Evolutionary conservation across 2,113 vertebrate species (phyloP).

Genomic region (Colistium nudipinnis): DNA sequence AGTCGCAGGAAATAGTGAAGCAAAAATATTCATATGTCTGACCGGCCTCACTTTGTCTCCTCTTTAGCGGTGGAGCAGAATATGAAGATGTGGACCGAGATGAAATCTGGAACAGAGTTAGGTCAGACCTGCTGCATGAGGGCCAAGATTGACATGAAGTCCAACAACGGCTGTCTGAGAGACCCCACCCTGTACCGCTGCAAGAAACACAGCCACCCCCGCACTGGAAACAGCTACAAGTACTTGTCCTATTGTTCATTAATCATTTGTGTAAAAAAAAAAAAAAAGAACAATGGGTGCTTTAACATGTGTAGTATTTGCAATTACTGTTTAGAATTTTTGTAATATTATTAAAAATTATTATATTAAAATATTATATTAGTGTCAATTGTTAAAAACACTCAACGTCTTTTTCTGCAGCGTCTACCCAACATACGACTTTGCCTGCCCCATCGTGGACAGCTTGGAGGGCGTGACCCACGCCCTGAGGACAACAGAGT

Average conservation of each 20-base stretch:
- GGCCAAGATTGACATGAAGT: conserved; percentile 98
- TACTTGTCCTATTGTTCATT: conserved; percentile 50
- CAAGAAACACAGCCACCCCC: conserved; percentile 94
- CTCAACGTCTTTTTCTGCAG: conserved; percentile 67
- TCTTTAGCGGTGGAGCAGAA: conserved; percentile 91
- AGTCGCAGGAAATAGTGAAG: neutral
- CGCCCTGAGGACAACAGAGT: conserved; percentile 95
- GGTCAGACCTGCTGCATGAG: conserved; percentile 96
- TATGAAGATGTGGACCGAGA: conserved; percentile 94
- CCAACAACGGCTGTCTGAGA: conserved; percentile 97
- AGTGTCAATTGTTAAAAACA: neutral
- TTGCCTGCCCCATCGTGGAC: conserved; percentile 98
- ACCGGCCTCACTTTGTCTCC: neutral
- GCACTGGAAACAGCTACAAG: conserved; percentile 91
- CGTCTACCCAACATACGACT: conserved; percentile 96
- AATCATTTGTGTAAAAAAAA: too few species aligned
- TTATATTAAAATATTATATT: neutral
- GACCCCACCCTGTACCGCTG: conserved; percentile 97
- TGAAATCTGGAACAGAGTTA: conserved; percentile 90
- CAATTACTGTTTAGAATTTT: neutral
- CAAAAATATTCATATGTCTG: rapidly evolving
- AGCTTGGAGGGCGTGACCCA: conserved; percentile 97
- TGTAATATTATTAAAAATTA: too few species aligned
- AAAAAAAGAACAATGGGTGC: neutral
- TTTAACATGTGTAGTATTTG: neutral